A percentile compares a stretch with the other conserved stretches of the same genome.
Evolutionary conservation across 2,888 invertebrate species (phyloP).

Genomic region (Busseola fusca): DNA sequence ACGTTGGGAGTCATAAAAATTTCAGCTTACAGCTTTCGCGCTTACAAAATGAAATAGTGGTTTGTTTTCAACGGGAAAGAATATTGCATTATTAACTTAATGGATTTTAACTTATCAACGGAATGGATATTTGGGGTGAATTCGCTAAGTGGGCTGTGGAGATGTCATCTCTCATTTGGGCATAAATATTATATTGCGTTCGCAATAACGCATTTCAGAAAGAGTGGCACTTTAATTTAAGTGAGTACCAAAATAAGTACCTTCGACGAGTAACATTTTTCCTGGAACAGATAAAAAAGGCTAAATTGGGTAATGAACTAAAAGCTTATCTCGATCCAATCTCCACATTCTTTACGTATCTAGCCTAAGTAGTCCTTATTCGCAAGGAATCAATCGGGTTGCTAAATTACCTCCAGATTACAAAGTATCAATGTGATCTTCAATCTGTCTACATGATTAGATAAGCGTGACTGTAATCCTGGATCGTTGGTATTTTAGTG

Average conservation of each 20-base stretch:
- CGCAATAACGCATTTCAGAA: conserved; percentile 38
- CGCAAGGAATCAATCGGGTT: conserved; percentile 38
- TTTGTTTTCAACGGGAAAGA: conserved; percentile 70
- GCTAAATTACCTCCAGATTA: conserved; percentile 52
- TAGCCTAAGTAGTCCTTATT: conserved; percentile 45
- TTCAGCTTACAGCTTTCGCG: conserved; percentile 78
- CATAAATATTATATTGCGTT: conserved; percentile 45
- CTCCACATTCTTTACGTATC: conserved; percentile 54
- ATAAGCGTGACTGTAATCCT: conserved; percentile 66
- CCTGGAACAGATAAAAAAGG: conserved; percentile 51
- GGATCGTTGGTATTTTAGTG: conserved; percentile 56
- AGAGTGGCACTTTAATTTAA: conserved; percentile 40
- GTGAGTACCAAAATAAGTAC: conserved; percentile 29
- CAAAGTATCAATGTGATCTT: conserved; percentile 56
- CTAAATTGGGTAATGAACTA: conserved; percentile 59
- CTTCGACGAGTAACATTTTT: conserved; percentile 26
- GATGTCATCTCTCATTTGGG: conserved; percentile 35
- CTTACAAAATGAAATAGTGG: conserved; percentile 79
- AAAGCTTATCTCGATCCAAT: conserved; percentile 57
- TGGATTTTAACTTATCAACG: conserved; percentile 69
- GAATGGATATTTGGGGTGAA: conserved; percentile 57
- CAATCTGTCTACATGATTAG: conserved; percentile 60
- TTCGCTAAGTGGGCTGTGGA: conserved; percentile 35
- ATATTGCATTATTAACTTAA: conserved; percentile 68
- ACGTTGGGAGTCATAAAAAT: conserved; percentile 78